Conservation (phyloP, 2,888 invertebrate genomes). For the Nephrotoma flavescens region DNA sequence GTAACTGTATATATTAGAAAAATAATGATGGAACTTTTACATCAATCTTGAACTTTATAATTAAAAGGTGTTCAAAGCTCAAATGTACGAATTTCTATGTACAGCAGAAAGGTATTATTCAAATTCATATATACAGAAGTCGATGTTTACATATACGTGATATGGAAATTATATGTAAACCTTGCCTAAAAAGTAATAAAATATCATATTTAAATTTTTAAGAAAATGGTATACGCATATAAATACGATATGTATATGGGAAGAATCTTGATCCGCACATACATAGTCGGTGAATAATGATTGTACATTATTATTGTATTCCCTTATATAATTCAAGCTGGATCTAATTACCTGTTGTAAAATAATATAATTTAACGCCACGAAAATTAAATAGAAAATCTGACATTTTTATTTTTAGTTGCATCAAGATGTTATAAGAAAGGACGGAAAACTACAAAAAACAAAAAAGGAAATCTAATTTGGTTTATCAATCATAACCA, state of each 20-base stretch:
- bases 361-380: background rate
- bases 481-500: background rate
- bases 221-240: background rate
- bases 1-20: background rate
- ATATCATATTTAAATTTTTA: background rate
- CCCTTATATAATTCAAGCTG: background rate
- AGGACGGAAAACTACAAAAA: background rate
- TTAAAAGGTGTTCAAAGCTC: background rate
- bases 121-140: background rate
- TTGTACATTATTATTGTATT: background rate
- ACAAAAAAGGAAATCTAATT: background rate
- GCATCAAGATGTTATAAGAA: too few species aligned
- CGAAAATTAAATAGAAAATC: background rate
- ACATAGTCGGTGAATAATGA: background rate
- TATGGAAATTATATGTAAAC: background rate
- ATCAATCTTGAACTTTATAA: background rate
- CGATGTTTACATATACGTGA: background rate
- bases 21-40: background rate
- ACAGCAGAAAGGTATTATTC: background rate
- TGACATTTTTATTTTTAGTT: background rate
- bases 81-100: background rate
- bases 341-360: background rate
- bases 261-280: background rate
- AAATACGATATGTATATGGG: background rate
- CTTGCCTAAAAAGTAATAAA: background rate